These are phyloP conservation scores for Lasius fuliginosus DNA, from an alignment of 2,888 invertebrate species.

Conservation along the genomic window DNA sequence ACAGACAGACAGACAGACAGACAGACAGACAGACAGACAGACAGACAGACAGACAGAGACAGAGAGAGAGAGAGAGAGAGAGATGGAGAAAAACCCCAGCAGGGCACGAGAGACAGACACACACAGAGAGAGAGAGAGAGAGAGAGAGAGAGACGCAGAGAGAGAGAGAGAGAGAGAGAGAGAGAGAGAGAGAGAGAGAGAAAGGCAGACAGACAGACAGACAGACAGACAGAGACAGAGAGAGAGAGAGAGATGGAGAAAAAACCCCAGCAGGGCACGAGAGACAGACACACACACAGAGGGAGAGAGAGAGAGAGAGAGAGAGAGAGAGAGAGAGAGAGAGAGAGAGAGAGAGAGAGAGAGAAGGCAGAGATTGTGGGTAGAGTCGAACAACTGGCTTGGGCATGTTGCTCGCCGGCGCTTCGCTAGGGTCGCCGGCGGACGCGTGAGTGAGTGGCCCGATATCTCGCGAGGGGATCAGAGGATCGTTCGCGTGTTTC, in stretches of 20 bases:
- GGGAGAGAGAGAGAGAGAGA: conserved; percentile 9
- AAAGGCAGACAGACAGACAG: too few relatives aligned
- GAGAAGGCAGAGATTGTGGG: conserved; percentile 57
- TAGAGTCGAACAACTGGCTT: conserved; percentile 71
- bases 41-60: too few relatives aligned
- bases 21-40: too few relatives aligned
- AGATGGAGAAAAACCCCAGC: too few relatives aligned
- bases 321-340: conserved; percentile 13
- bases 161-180: conserved; percentile 16
- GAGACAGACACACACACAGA: conserved; percentile 6
- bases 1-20: too few relatives aligned
- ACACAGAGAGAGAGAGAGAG: conserved; percentile 14
- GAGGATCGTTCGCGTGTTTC: conserved; percentile 86
- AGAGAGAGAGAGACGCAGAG: too few relatives aligned
- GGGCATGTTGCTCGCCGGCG: conserved; percentile 78
- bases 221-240: too few relatives aligned
- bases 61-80: too few relatives aligned
- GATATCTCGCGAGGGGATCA: conserved; percentile 86
- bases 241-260: not conserved
- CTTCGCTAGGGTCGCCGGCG: conserved; percentile 80
- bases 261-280: conserved; percentile 23
- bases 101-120: too few relatives aligned
- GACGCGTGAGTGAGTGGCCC: conserved; percentile 86
- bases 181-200: conserved; percentile 19
- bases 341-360: conserved; percentile 13